These are phyloP conservation scores for Yponomeuta plumbellus DNA, from an alignment of 2,888 invertebrate species.

Conservation along the genomic window DNA sequence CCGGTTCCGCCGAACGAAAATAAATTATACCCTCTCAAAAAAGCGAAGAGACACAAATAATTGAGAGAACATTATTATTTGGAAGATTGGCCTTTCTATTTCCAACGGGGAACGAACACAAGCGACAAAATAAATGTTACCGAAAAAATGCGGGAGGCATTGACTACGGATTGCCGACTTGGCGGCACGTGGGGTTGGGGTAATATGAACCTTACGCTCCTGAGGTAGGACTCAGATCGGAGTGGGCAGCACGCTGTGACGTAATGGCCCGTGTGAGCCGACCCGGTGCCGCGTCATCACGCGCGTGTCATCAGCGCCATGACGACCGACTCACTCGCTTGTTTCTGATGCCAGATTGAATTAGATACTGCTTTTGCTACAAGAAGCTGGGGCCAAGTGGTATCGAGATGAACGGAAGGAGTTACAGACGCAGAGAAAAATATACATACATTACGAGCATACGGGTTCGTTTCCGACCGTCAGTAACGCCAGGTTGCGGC, in stretches of 20 bases:
- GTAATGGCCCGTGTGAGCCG: background rate
- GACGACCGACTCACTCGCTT: background rate
- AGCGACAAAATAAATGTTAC: conserved; percentile 9
- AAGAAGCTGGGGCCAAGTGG: too few species aligned
- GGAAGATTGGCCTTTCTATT: conserved; percentile 12
- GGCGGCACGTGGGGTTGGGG: background rate
- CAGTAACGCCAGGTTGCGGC: too few species aligned
- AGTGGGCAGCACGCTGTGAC: background rate
- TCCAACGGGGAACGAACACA: conserved; percentile 2
- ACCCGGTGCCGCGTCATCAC: background rate
- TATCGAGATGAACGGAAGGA: too few species aligned
- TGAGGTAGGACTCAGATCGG: conserved; percentile 33
- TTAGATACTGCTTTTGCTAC: background rate
- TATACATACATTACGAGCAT: too few species aligned
- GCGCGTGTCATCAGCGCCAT: background rate
- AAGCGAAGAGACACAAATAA: conserved; percentile 4
- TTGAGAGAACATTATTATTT: conserved; percentile 9
- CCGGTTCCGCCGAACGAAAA: conserved; percentile 3
- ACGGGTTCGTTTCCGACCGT: too few species aligned
- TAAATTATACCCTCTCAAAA: conserved; percentile 10
- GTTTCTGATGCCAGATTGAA: background rate
- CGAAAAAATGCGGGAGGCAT: background rate
- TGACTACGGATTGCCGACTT: background rate
- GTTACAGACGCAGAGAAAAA: too few species aligned
- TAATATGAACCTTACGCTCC: conserved; percentile 29